Evolutionary conservation across 2,113 vertebrate genomes (phyloP), one percentile per base, ranked within the genome.

Genomic region (Egretta garzetta): DNA sequence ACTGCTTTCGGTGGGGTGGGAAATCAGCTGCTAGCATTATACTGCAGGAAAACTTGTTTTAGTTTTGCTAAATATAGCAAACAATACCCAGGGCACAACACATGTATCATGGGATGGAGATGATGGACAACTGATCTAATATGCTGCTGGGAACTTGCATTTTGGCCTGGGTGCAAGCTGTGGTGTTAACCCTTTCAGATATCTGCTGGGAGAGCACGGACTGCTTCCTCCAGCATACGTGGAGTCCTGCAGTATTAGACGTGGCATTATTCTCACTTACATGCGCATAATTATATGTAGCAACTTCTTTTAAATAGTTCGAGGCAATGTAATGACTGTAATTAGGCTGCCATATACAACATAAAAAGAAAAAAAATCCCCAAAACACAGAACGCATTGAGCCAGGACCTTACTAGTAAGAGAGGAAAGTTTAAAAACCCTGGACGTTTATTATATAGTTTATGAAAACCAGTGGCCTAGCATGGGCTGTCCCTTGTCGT

Each of bases 331-430:
- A 95, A 95, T 91, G 43, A 90, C 87, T 96, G 68, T 88, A 93
- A 97, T 96, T 94, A 96, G 83, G 56, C 90, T 95, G 96, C 88
- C 80, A 91, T 41, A 64, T 60, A 37, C 30, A 62, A 88, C 75
- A 68, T 37, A 90, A 79, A 77, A 75, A 74, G 66, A 56, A 76
- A 72, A 76, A 76, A 79, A 73, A 6, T 21, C 50, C 30, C 30
- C 55, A 6, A 82, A 92, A 90, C 87, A 68, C 3, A 10, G 52
- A 74, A 71, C 2, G 1, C 27, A 5, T 70, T 56, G 73, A 94
- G 50, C 32, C 55, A 56, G 68, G 71, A 30, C 52, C 41, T 79
- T 35, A 43, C 32, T 64, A 79, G 22, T 58, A 37, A 62, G 71
- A 68, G 72, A 75, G 77, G 15, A 75, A 75, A 80, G 20, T 82